Base-by-base conservation (phyloP, 2,113 vertebrate species). In the Acanthisitta chloris region DNA sequence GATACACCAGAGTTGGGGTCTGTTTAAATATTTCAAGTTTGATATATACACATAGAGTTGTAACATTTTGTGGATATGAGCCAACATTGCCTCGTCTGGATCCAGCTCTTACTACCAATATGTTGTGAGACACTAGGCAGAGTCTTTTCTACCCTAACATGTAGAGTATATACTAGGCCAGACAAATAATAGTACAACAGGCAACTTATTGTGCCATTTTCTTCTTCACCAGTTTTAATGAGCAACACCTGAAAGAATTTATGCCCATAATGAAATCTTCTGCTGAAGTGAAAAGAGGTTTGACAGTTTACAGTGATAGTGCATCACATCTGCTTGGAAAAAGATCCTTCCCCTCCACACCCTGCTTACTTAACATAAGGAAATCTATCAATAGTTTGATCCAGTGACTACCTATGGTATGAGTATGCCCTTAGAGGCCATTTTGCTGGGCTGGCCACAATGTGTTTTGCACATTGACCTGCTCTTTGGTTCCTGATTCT, bases 21-120 rank as follows among this genome's bases (percentile, higher is more conserved):
- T 86, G 76, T 90, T 96, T 94, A 94, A 95, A 90, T 84, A 80
- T 43, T 93, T 94, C 78, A 57, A 34, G 36, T 80, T 86, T 90
- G 88, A 92, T 90, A 71, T 55, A 81, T 38, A 86, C 2, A 1
- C 45, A 67, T 52, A 85, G 4, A 93, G 46, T 67, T 88, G 43
- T 46, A 92, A 69, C 31, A 16, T 55, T 74, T 81, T 71, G 59
- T 93, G 85, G 71, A 21, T 33, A 46, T 26, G 17, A 88, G 88
- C 82, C 94, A 93, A 24, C 31, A 24, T 9, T 66, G 79, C 71
- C 43, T 62, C 65, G 40, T 76, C 57, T 81, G 64, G 72, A 78
- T 74, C 40, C 77, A 62, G 59, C 55, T 69, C 59, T 77, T 90
- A n/a, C 31, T 38, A 81, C 78, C 86, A 67, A 14, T 77, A 70